Base-by-base conservation (phyloP, 2,113 vertebrate species). In the Seriola rivoliana region DNA sequence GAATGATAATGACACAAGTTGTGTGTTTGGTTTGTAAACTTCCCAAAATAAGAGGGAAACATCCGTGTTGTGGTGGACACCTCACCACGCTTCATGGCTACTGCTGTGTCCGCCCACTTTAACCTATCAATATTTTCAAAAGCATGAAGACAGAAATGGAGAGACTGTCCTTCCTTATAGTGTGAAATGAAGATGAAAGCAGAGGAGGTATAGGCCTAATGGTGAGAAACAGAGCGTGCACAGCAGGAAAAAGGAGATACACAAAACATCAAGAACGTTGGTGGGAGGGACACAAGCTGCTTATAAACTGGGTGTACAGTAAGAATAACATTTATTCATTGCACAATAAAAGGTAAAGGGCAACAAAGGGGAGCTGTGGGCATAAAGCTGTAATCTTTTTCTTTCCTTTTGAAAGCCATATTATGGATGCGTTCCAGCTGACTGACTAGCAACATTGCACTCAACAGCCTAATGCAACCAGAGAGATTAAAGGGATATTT, bases 1-100 rank as follows among this genome's bases (percentile, higher is more conserved):
- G 70, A 92, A 88, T 95, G 93, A 93, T 95, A 83, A 85, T 92
- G 87, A 75, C 94, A 88, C 92, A 91, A 93, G 91, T 85, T 90
- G 85, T 36, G 80, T 64, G 23, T 94, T 96, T 92, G 86, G 59
- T 93, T 93, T 93, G 82, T 87, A 89, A 92, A 92, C 87, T 93
- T 93, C 93, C 54, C 38, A 25, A 84, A 46, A 58, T 57, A 32
- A 79, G 52, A 58, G 59, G 17, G 73, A 66, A 92, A 89, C 77
- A 40, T 91, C 86, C 11, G 80, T 76, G 88, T 85, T 91, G 78
- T 90, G 75, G 85, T 85, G 67, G 85, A 93, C 77, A 86, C 80
- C 88, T 78, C 59, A 29, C 84, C 73, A 66, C 3, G 32, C 86
- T 57, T 23, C 14, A 2, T 57, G 32, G 11, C 75, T 93, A 78